Percentiles rank a stretch among this genome's conserved stretches.
phyloP scores from a whole-genome alignment of 2,888 invertebrate genomes.

The Agapostemon virescens region DNA sequence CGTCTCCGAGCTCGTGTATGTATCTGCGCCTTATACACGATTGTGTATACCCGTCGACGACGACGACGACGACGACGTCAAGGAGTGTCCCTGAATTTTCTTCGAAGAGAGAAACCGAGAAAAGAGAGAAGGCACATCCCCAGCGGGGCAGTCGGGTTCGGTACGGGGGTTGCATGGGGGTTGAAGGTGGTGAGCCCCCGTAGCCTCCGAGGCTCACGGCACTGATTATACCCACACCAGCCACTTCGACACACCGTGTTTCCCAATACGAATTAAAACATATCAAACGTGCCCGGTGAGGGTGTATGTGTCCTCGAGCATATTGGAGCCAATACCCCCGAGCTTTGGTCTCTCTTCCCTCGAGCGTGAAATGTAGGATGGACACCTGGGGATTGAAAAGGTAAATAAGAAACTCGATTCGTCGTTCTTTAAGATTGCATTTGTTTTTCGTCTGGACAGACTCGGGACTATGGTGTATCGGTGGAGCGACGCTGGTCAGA shows the following conservation, averaged over 20 bases:
- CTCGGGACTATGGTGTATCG: not conserved
- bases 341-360: slow-evolving; percentile 38
- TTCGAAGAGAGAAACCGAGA: slow-evolving; percentile 47
- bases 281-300: slow-evolving; percentile 62
- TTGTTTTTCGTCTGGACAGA: not conserved
- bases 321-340: slow-evolving; percentile 53
- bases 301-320: slow-evolving; percentile 9
- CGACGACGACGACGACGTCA: not conserved
- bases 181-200: slow-evolving; percentile 49
- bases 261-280: slow-evolving; percentile 72
- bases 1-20: not conserved
- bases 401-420: slow-evolving; percentile 23
- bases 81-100: slow-evolving; percentile 47
- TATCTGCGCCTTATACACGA: not conserved
- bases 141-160: slow-evolving; percentile 49
- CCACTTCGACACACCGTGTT: slow-evolving; percentile 54
- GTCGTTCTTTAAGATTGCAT: slow-evolving; percentile 12
- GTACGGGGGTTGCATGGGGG: slow-evolving; percentile 32
- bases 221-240: slow-evolving; percentile 69
- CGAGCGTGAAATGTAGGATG: slow-evolving; percentile 20
- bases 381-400: slow-evolving; percentile 22
- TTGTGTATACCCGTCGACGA: slow-evolving; percentile 3
- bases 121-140: slow-evolving; percentile 48
- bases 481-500: not conserved
- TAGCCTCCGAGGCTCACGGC: slow-evolving; percentile 58